Percentiles rank a stretch among this genome's conserved stretches.
Conservation (phyloP, 2,113 vertebrate species). For the Solea solea region DNA sequence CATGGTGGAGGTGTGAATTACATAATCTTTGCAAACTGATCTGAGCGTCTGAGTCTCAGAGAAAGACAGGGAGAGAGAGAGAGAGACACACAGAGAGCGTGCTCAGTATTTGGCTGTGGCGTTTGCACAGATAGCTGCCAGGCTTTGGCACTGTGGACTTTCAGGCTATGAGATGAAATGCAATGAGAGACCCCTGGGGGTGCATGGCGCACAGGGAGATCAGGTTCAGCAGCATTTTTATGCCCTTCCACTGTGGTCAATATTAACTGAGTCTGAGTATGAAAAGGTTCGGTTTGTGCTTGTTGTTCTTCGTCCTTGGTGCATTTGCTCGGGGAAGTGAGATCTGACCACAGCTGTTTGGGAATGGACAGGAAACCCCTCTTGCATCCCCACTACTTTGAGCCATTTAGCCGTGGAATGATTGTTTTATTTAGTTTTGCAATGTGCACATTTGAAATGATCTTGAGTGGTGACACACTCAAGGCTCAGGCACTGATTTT, state of each 20-base stretch:
- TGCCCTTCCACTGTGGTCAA: conserved; percentile 18
- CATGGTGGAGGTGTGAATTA: conserved; percentile 63
- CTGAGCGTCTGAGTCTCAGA: background rate
- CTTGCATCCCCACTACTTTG: conserved; percentile 45
- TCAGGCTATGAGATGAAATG: conserved; percentile 42
- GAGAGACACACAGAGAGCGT: background rate
- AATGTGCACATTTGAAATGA: conserved; percentile 58
- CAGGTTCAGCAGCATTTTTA: conserved; percentile 41
- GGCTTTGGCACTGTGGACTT: conserved; percentile 42
- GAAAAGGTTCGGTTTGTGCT: background rate
- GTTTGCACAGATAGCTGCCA: conserved; percentile 55
- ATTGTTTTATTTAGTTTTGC: conserved; percentile 11
- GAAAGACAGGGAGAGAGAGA: background rate
- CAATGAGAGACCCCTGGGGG: conserved; percentile 61
- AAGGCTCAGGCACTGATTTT: conserved; percentile 13
- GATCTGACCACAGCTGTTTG: conserved; percentile 55
- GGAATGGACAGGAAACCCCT: conserved; percentile 64
- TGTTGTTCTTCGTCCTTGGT: conserved; percentile 20
- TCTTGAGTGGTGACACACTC: conserved; percentile 40
- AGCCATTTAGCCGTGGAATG: conserved; percentile 60
- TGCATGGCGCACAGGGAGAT: conserved; percentile 73
- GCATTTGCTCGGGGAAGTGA: conserved; percentile 49
- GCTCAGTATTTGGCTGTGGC: conserved; percentile 25
- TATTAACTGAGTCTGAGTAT: conserved; percentile 2
- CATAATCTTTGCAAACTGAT: conserved; percentile 56